Percentiles rank a stretch among this genome's conserved stretches.
Evolutionary conservation across 2,797 vertebrate species (phyloP).

Genomic region (Loriculus beryllinus): DNA sequence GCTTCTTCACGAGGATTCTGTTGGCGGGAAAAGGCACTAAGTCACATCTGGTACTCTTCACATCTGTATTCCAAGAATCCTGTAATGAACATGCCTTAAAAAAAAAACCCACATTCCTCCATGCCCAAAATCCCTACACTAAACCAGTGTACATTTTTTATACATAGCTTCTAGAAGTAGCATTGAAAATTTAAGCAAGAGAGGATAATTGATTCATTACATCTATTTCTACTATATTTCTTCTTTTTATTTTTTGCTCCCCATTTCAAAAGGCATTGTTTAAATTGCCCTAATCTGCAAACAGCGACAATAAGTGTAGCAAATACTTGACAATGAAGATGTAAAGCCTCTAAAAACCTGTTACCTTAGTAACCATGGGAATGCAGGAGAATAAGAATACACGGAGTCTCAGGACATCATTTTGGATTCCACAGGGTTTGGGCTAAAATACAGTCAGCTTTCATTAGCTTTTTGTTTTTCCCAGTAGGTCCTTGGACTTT

Average conservation of each 20-base stretch:
- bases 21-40: background rate
- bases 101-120: background rate
- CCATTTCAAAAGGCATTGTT: slow-evolving; percentile 76
- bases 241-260: slow-evolving; percentile 56
- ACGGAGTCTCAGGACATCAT: slow-evolving; percentile 75
- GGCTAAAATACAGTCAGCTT: slow-evolving; percentile 82
- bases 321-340: slow-evolving; percentile 85
- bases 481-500: slow-evolving; percentile 80
- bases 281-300: slow-evolving; percentile 81
- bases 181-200: background rate
- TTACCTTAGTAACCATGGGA: slow-evolving; percentile 85
- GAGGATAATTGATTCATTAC: slow-evolving; percentile 66
- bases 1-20: background rate
- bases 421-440: slow-evolving; percentile 75
- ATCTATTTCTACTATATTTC: slow-evolving; percentile 75
- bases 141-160: background rate
- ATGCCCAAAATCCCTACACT: background rate
- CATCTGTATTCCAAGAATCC: background rate
- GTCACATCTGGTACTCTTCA: background rate
- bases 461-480: slow-evolving; percentile 82
- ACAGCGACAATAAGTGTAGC: slow-evolving; percentile 80
- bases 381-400: slow-evolving; percentile 82
- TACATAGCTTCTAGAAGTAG: background rate
- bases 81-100: background rate
- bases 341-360: slow-evolving; percentile 82